Percentiles rank a stretch among this genome's conserved stretches.
Evolutionary conservation across 1,140 invertebrate species (phyloP).

Genomic region (Penaeus chinensis): DNA sequence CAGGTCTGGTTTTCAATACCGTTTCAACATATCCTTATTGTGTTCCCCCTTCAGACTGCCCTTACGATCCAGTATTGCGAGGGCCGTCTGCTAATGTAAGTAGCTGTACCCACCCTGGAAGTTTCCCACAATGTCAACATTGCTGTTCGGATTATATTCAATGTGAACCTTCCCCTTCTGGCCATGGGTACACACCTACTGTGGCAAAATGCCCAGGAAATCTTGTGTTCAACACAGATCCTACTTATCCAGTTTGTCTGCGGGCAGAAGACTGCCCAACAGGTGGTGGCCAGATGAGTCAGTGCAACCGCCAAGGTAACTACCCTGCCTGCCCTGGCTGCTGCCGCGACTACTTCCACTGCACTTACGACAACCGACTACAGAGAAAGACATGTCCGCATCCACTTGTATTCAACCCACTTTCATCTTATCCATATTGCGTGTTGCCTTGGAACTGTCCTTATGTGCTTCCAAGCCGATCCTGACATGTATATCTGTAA

Average conservation of each 20-base stretch:
- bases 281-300: neutral
- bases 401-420: conserved; percentile 41
- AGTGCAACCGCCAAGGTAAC: conserved; percentile 27
- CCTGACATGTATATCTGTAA: neutral
- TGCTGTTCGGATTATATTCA: conserved; percentile 47
- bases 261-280: conserved; percentile 14
- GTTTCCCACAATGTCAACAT: conserved; percentile 37
- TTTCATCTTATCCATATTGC: conserved; percentile 32
- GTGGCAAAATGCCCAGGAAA: conserved; percentile 22
- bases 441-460: conserved; percentile 48
- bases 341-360: conserved; percentile 41
- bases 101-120: conserved; percentile 42
- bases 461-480: neutral
- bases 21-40: conserved; percentile 44
- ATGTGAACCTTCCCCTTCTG: conserved; percentile 3
- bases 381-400: conserved; percentile 21
- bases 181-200: conserved; percentile 8
- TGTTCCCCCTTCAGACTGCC: conserved; percentile 35
- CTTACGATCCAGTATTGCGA: conserved; percentile 28
- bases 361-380: conserved; percentile 27
- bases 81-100: conserved; percentile 27
- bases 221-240: conserved; percentile 46
- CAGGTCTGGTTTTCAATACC: conserved; percentile 41
- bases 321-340: conserved; percentile 47
- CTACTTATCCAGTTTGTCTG: conserved; percentile 37